Conservation (phyloP, 2,113 vertebrate species). For the Sander vitreus region DNA sequence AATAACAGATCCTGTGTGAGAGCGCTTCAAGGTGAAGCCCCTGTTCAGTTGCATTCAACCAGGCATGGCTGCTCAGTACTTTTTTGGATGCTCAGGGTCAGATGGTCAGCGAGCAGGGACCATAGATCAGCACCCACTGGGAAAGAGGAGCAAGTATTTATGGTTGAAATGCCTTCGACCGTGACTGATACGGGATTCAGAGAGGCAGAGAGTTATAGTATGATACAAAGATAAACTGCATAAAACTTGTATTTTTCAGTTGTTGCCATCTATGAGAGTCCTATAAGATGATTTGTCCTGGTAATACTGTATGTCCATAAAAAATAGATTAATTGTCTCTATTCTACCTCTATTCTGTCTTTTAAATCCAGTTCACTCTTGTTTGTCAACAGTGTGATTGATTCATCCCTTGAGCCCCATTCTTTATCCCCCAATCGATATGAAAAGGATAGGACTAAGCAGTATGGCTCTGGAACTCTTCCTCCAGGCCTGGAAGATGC, state of each 20-base stretch:
- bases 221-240: not conserved
- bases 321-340: conserved; percentile 27
- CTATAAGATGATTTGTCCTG: not conserved
- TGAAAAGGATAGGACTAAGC: conserved; percentile 43
- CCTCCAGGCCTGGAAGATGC: conserved; percentile 29
- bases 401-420: conserved; percentile 59
- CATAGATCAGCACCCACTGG: conserved; percentile 7
- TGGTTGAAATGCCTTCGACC: conserved; percentile 11
- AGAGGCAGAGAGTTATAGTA: not conserved
- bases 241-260: not conserved
- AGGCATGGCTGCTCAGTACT: not conserved
- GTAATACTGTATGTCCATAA: not conserved
- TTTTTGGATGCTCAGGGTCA: conserved; percentile 20
- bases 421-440: conserved; percentile 67
- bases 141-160: not conserved
- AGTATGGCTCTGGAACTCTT: conserved; percentile 47
- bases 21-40: not conserved
- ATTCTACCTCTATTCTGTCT: conserved; percentile 36
- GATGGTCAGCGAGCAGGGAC: conserved; percentile 5
- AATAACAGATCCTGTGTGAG: not conserved
- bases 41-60: not conserved
- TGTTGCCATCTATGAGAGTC: conserved; percentile 3
- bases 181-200: not conserved
- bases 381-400: conserved; percentile 64
- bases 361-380: conserved; percentile 49